A percentile compares a stretch with the other conserved stretches of the same genome.
phyloP scores from a whole-genome alignment of 2,888 invertebrate genomes.

The Idaea dimidiata region DNA sequence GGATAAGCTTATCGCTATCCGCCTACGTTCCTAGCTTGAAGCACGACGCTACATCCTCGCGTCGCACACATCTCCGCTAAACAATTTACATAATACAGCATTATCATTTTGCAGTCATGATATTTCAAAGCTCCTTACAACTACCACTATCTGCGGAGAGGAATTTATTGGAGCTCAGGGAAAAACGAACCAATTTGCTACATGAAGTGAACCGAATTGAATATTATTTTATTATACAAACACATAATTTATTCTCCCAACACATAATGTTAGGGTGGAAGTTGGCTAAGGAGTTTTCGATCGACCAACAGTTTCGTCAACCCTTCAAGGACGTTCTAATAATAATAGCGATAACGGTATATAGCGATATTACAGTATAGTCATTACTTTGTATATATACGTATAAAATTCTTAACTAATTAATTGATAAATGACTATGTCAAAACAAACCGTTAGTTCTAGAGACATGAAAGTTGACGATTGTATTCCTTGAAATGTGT shows the following conservation, averaged over 20 bases:
- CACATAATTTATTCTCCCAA: conserved; percentile 7
- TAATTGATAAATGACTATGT: no score
- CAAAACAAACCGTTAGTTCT: no score
- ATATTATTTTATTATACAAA: conserved; percentile 38
- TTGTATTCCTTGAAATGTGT: no score
- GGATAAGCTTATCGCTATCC: background rate
- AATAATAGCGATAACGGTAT: no score
- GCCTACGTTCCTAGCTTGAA: background rate
- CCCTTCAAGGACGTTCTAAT: no score
- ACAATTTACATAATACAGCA: conserved; percentile 69
- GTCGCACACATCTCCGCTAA: conserved; percentile 27
- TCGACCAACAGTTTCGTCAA: no score
- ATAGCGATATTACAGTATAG: no score
- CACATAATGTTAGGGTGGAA: background rate
- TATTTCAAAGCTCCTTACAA: conserved; percentile 52
- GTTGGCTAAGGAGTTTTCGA: background rate
- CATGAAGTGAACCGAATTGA: conserved; percentile 49
- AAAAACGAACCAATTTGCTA: conserved; percentile 47
- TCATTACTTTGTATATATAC: no score
- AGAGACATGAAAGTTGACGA: no score
- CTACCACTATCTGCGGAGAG: conserved; percentile 42
- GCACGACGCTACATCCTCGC: conserved; percentile 4
- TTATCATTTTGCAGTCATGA: conserved; percentile 53
- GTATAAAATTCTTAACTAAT: no score
- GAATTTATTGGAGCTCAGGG: conserved; percentile 50